Evolutionary conservation across 2,113 vertebrate species (phyloP).

Genomic region (Lasiurus cinereus): DNA sequence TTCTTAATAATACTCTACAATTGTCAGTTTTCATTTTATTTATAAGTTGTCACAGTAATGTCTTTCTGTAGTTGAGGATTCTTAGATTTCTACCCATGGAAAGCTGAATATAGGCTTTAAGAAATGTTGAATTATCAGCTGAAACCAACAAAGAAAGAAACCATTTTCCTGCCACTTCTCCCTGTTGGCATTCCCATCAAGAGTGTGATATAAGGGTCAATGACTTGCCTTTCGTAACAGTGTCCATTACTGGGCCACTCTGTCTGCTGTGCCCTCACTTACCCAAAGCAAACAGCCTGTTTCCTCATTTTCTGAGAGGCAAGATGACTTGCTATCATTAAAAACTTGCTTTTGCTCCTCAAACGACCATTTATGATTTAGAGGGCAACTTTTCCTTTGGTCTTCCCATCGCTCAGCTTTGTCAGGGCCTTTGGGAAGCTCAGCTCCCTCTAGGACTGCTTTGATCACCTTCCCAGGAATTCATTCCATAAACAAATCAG

Average conservation of each 20-base stretch:
- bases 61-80: slow-evolving; percentile 7
- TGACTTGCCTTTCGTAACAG: neutral
- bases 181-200: neutral
- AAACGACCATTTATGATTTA: slow-evolving; percentile 10
- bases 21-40: slow-evolving; percentile 34
- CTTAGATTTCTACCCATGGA: neutral
- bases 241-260: neutral
- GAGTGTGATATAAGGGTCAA: neutral
- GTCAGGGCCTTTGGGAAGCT: slow-evolving; percentile 24
- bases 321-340: slow-evolving; percentile 24
- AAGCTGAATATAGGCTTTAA: neutral
- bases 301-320: slow-evolving; percentile 31
- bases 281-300: neutral
- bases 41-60: neutral
- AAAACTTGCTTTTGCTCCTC: slow-evolving; percentile 22
- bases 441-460: slow-evolving; percentile 29
- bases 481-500: slow-evolving; percentile 71
- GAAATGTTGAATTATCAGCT: neutral
- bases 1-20: neutral
- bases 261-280: neutral
- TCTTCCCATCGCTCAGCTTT: neutral
- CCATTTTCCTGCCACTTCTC: neutral
- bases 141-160: neutral
- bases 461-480: slow-evolving; percentile 80
- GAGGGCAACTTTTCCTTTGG: slow-evolving; percentile 45